Evolutionary conservation across 2,888 invertebrate species (phyloP).

Genomic region (Eurytoma adleriae): DNA sequence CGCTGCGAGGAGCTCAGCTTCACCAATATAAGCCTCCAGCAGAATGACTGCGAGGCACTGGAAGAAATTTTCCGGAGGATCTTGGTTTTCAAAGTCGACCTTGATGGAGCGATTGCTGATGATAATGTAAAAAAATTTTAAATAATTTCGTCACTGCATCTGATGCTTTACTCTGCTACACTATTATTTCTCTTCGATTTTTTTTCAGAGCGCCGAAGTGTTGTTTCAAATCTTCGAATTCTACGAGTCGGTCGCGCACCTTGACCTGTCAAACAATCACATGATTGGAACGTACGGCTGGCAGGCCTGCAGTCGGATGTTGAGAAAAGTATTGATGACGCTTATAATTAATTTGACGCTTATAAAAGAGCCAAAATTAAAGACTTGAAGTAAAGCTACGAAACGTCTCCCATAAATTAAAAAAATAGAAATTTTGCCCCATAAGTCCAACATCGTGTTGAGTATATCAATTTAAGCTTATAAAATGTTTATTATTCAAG

Average conservation of each 20-base stretch:
- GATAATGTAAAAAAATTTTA: slow-evolving; percentile 80
- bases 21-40: slow-evolving; percentile 80
- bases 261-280: slow-evolving; percentile 87
- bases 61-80: slow-evolving; percentile 90
- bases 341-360: too few relatives aligned
- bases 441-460: too few relatives aligned
- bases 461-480: too few relatives aligned
- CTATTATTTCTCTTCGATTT: neutral
- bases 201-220: slow-evolving; percentile 79
- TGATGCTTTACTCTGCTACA: too few relatives aligned
- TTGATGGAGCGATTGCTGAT: slow-evolving; percentile 83
- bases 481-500: too few relatives aligned
- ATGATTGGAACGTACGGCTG: slow-evolving; percentile 88
- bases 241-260: slow-evolving; percentile 86
- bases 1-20: slow-evolving; percentile 81
- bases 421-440: too few relatives aligned
- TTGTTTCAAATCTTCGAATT: slow-evolving; percentile 95
- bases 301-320: slow-evolving; percentile 88
- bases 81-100: slow-evolving; percentile 83
- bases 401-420: too few relatives aligned
- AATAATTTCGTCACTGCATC: too few relatives aligned
- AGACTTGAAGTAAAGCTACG: too few relatives aligned
- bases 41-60: slow-evolving; percentile 86
- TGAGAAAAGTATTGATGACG: slow-evolving; percentile 81
- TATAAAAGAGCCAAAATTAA: too few relatives aligned